phyloP scores from a whole-genome alignment of 2,888 invertebrate genomes.

The Calephelis perditalis region DNA sequence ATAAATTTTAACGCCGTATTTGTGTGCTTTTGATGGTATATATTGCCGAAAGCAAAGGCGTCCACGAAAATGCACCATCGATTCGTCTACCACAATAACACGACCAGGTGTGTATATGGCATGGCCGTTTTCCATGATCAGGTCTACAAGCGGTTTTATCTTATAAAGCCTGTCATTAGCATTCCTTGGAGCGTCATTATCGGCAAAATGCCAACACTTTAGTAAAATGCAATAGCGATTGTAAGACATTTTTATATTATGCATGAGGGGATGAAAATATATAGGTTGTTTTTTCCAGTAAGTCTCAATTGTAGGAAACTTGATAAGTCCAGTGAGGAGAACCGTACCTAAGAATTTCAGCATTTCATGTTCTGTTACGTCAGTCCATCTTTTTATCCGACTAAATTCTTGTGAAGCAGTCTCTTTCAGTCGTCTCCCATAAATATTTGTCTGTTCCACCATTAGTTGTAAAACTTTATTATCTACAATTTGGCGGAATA shows the following conservation, averaged over 20 bases:
- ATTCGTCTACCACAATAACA: background rate
- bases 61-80: slow-evolving; percentile 15
- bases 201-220: slow-evolving; percentile 16
- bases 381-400: slow-evolving; percentile 16
- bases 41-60: slow-evolving; percentile 11
- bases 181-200: slow-evolving; percentile 16
- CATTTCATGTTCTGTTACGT: slow-evolving; percentile 14
- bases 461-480: background rate
- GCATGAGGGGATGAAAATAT: slow-evolving; percentile 16
- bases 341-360: slow-evolving; percentile 16
- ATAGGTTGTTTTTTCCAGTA: slow-evolving; percentile 16
- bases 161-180: slow-evolving; percentile 15
- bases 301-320: slow-evolving; percentile 16
- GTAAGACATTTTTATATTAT: slow-evolving; percentile 8
- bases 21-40: slow-evolving; percentile 13
- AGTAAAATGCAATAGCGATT: slow-evolving; percentile 12
- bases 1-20: slow-evolving; percentile 15
- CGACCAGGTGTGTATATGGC: background rate
- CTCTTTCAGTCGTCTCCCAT: background rate
- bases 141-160: slow-evolving; percentile 16
- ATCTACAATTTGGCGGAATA: slow-evolving; percentile 1
- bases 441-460: slow-evolving; percentile 4
- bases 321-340: slow-evolving; percentile 12
- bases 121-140: background rate
- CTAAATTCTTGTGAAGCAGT: background rate